phyloP scores from a whole-genome alignment of 1,140 invertebrate species.

The Pseudoatta argentina region DNA sequence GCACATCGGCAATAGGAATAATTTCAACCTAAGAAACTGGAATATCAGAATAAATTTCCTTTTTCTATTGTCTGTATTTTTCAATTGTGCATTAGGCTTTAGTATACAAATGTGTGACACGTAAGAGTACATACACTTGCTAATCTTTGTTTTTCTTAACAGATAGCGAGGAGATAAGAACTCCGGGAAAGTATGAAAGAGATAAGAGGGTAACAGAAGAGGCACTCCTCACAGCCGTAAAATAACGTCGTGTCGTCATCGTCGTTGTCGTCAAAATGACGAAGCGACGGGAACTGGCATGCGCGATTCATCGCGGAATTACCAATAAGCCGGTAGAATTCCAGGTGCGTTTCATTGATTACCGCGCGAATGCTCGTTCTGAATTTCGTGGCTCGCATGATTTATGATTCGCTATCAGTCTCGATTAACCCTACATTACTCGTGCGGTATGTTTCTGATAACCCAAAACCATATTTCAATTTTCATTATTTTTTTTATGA shows the following conservation, averaged over 20 bases:
- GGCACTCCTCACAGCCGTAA: background rate
- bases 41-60: too few species aligned
- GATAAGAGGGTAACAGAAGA: too few species aligned
- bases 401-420: background rate
- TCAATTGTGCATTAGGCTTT: background rate
- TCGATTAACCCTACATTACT: background rate
- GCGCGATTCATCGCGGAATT: slow-evolving; percentile 66
- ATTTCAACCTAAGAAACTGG: too few species aligned
- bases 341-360: slow-evolving; percentile 72
- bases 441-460: too few species aligned
- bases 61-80: too few species aligned
- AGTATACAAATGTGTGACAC: background rate
- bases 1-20: too few species aligned
- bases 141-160: background rate
- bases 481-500: too few species aligned
- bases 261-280: background rate
- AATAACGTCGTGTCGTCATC: slow-evolving; percentile 1
- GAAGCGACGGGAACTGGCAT: slow-evolving; percentile 49
- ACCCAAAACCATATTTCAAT: too few species aligned
- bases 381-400: slow-evolving; percentile 65
- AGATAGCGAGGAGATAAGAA: background rate
- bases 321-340: slow-evolving; percentile 61
- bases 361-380: slow-evolving; percentile 66
- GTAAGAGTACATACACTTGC: background rate
- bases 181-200: background rate